A percentile compares a stretch with the other conserved stretches of the same genome.
Conservation (phyloP, 1,140 invertebrate species). For the Atopsyche davidsoni region DNA sequence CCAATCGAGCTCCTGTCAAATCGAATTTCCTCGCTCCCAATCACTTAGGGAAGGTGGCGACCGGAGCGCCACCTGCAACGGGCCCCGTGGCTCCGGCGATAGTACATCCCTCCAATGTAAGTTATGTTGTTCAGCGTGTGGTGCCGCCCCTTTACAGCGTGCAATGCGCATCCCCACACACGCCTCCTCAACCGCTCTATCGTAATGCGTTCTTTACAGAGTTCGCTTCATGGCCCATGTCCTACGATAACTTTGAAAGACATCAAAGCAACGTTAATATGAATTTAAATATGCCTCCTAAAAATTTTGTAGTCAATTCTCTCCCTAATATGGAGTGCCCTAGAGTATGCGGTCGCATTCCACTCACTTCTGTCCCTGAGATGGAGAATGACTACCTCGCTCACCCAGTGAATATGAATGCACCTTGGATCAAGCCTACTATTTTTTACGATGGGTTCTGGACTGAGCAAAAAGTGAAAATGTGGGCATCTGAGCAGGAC, state of each 20-base stretch:
- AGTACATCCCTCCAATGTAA: slow-evolving; percentile 41
- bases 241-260: slow-evolving; percentile 39
- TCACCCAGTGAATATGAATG: slow-evolving; percentile 33
- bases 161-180: slow-evolving; percentile 21
- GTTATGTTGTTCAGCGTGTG: slow-evolving; percentile 43
- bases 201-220: slow-evolving; percentile 39
- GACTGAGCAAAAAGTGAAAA: slow-evolving; percentile 48
- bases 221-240: slow-evolving; percentile 41
- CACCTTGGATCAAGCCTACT: slow-evolving; percentile 43
- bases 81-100: slow-evolving; percentile 27
- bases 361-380: slow-evolving; percentile 28
- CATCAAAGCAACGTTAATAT: slow-evolving; percentile 39
- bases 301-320: slow-evolving; percentile 39
- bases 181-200: slow-evolving; percentile 33
- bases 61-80: slow-evolving; percentile 17
- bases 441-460: slow-evolving; percentile 49
- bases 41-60: too few species aligned
- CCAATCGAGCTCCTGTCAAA: slow-evolving; percentile 9
- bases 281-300: slow-evolving; percentile 42
- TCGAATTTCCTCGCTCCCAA: too few species aligned
- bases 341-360: background rate
- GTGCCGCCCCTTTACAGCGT: slow-evolving; percentile 38
- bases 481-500: slow-evolving; percentile 47
- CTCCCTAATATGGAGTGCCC: too few species aligned
- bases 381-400: slow-evolving; percentile 9